Evolutionary conservation across 2,888 invertebrate genomes (phyloP), one percentile per base, ranked within the genome.

Genomic region (Frankliniella intonsa): DNA sequence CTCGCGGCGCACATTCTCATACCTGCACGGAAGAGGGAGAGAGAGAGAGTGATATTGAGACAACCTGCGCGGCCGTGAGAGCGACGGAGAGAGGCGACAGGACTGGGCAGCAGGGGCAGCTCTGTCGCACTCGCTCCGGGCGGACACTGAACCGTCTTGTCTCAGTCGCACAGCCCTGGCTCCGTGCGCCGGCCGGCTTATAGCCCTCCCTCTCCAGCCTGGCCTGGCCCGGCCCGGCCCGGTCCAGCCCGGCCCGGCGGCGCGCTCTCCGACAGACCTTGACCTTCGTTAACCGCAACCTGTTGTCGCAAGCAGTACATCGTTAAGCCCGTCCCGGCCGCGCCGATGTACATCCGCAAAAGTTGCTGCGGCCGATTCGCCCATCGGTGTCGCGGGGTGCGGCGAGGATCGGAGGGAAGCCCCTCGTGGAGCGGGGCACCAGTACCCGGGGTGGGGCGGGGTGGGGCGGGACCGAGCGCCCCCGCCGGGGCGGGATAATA

Each of bases 271-370:
- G 62, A 10, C 7, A 62, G 62, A 62, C 62, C 62, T 62, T 62
- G 62, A 62, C 62, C 62, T n/a, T 62, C 62, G 62, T 17, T 76
- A 25, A 76, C 69, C 69, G 69, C 69, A 76, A 22, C 25, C 69
- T 22, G 69, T 22, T 38, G 38, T 38, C 38, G 38, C 5, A 38
- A 38, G 38, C 38, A 38, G 38, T 38, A 38, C 38, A 38, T 38
- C 38, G 38, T 38, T 38, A 38, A 38, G 22, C 69, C 69, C n/a
- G 69, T 76, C 2, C 69, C 69, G 22, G 2, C 55, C 55, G 55
- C 55, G 17, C 19, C 55, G 55, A 1, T 14, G 55, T 38, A 38
- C 38, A 38, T 38, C 38, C 38, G 38, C 38, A 38, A 38, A 38
- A 38, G 5, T 38, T 2, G 38, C 5, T 38, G 38, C 38, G 2